Percentiles rank a stretch among this genome's conserved stretches.
Evolutionary conservation across 2,888 invertebrate genomes (phyloP).

Genomic region (Hypomecis punctinalis): DNA sequence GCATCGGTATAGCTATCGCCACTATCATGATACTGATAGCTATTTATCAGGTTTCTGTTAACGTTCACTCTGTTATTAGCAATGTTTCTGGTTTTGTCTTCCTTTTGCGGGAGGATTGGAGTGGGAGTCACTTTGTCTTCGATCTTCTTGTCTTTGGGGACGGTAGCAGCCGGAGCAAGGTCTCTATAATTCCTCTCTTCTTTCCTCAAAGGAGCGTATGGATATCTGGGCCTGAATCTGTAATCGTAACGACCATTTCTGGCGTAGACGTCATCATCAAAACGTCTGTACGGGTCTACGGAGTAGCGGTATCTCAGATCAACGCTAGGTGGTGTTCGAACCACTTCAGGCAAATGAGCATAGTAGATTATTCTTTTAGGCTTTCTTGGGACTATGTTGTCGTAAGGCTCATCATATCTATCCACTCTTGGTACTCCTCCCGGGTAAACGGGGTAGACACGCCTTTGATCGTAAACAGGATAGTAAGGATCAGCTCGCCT

Average conservation of each 20-base stretch:
- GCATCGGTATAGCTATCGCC: slow-evolving; percentile 66
- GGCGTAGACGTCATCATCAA: slow-evolving; percentile 72
- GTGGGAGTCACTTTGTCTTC: slow-evolving; percentile 80
- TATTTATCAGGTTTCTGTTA: slow-evolving; percentile 73
- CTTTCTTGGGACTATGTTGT: slow-evolving; percentile 74
- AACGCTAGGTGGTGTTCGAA: slow-evolving; percentile 85
- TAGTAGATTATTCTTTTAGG: slow-evolving; percentile 89
- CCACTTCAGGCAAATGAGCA: slow-evolving; percentile 88
- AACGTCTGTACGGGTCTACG: slow-evolving; percentile 74
- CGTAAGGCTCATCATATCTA: slow-evolving; percentile 74
- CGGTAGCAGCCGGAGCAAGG: slow-evolving; percentile 70
- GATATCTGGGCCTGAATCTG: slow-evolving; percentile 72
- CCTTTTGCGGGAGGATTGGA: slow-evolving; percentile 73
- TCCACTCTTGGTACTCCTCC: slow-evolving; percentile 63
- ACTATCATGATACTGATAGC: slow-evolving; percentile 77
- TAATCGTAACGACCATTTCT: slow-evolving; percentile 77
- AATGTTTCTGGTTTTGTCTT: slow-evolving; percentile 61
- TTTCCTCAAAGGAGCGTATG: slow-evolving; percentile 74
- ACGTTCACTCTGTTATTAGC: slow-evolving; percentile 55
- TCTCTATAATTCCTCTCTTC: slow-evolving; percentile 80
- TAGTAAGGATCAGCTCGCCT: slow-evolving; percentile 72
- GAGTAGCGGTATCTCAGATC: slow-evolving; percentile 83
- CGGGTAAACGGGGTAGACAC: slow-evolving; percentile 59
- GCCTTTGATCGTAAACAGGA: slow-evolving; percentile 71
- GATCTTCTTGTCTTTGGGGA: slow-evolving; percentile 72